Base-by-base conservation (phyloP, 2,797 vertebrate species). In the Serranus cabrilla region DNA sequence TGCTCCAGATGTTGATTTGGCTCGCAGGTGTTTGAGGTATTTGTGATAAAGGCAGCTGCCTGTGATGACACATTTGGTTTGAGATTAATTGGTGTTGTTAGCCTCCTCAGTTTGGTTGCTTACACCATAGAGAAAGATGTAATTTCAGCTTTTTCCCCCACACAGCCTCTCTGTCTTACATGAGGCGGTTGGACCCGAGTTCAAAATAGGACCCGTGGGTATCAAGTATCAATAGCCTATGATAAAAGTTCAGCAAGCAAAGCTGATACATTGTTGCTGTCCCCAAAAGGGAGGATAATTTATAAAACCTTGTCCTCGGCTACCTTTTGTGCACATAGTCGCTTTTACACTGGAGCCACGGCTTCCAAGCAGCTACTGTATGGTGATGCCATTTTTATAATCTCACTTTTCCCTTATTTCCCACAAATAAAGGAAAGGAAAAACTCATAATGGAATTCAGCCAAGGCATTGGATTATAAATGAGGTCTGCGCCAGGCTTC, bases 381-480 rank as follows among this genome's bases (percentile, higher is more conserved):
- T 92, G 90, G 89, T 92, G 90, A 92, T 93, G 89, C 80, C 80
- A 63, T 90, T 93, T 94, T 94, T 92, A 93, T 94, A 94, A 94
- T 94, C 90, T 94, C 94, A 91, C 92, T 96, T 93, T 91, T 93
- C 79, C 91, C 90, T 92, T 96, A 96, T 97, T 94, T 93, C 88
- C 79, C 69, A 80, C 90, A 91, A 94, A 94, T 92, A 93, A 93
- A 92, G 86, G 87, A 61, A 72, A 68, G 79, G 71, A 60, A 69
- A 77, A 88, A 91, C 82, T 89, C 92, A 89, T 95, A 95, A 96
- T 95, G 91, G 93, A 97, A 98, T 97, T 97, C 96, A 96, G 95
- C 95, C 90, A 93, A 96, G 94, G 95, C 95, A 96, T 96, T 96
- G 96, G 96, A 96, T 96, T 98, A 97, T 98, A 98, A 99, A 99